A percentile compares a stretch with the other conserved stretches of the same genome.
Evolutionary conservation across 2,888 invertebrate species (phyloP).

Genomic region (Polymixis flavicincta): DNA sequence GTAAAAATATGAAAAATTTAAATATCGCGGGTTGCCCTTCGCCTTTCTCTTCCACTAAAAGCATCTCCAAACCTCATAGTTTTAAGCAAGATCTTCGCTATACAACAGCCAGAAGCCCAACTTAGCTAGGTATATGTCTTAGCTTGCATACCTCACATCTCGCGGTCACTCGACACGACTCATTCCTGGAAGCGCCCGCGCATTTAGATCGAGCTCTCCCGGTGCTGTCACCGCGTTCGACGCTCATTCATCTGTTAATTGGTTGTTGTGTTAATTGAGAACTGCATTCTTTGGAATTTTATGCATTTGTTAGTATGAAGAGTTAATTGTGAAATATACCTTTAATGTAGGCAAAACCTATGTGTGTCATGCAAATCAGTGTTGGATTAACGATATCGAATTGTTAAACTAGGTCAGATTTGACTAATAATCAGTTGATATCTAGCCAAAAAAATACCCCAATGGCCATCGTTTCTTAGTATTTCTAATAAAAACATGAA

Average conservation of each 20-base stretch:
- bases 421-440: constrained; percentile 29
- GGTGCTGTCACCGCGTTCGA: constrained; percentile 53
- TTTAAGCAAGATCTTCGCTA: background rate
- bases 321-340: background rate
- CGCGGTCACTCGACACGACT: constrained; percentile 53
- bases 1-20: too few species aligned
- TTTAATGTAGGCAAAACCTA: background rate
- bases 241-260: constrained; percentile 51
- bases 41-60: background rate
- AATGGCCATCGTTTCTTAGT: constrained; percentile 21
- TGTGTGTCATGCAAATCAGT: background rate
- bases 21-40: too few species aligned
- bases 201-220: constrained; percentile 48
- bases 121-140: constrained; percentile 27
- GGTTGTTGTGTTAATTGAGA: constrained; percentile 53
- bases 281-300: constrained; percentile 47
- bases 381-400: background rate
- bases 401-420: constrained; percentile 9
- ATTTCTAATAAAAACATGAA: constrained; percentile 12
- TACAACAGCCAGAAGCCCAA: background rate
- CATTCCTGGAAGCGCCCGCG: constrained; percentile 59
- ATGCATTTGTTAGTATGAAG: background rate
- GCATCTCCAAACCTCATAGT: background rate
- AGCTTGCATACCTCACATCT: constrained; percentile 44
- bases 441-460: constrained; percentile 17